phyloP scores from a whole-genome alignment of 1,140 invertebrate species.

The Lerema accius region DNA sequence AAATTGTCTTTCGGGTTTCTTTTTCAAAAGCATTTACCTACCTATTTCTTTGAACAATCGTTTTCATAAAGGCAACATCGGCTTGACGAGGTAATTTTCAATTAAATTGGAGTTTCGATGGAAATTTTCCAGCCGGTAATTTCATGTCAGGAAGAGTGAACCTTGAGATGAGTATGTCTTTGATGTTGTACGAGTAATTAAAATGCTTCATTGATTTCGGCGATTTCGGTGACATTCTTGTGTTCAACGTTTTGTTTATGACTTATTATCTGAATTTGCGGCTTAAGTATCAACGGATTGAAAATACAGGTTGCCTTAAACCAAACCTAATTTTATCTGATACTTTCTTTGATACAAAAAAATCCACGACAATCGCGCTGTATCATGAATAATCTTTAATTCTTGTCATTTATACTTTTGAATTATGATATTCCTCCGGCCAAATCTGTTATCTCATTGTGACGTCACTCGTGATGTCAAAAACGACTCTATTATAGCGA shows the following conservation, averaged over 20 bases:
- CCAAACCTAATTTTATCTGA: no score
- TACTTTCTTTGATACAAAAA: no score
- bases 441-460: no score
- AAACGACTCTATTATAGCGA: no score
- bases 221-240: neutral
- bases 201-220: slow-evolving; percentile 33
- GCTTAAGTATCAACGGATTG: no score
- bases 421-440: no score
- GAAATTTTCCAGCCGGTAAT: slow-evolving; percentile 45
- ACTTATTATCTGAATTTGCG: neutral
- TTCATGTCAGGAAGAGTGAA: slow-evolving; percentile 22
- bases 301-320: no score
- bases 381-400: no score
- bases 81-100: slow-evolving; percentile 40
- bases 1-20: slow-evolving; percentile 2
- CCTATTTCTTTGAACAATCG: slow-evolving; percentile 32
- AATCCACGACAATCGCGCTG: no score
- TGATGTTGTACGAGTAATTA: slow-evolving; percentile 48
- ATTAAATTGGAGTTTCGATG: slow-evolving; percentile 43
- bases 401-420: no score
- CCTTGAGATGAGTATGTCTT: slow-evolving; percentile 35
- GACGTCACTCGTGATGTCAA: no score
- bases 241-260: no score
- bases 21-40: slow-evolving; percentile 7
- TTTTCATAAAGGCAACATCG: slow-evolving; percentile 32